phyloP scores from a whole-genome alignment of 2,888 invertebrate genomes.

The Eledona agricola region DNA sequence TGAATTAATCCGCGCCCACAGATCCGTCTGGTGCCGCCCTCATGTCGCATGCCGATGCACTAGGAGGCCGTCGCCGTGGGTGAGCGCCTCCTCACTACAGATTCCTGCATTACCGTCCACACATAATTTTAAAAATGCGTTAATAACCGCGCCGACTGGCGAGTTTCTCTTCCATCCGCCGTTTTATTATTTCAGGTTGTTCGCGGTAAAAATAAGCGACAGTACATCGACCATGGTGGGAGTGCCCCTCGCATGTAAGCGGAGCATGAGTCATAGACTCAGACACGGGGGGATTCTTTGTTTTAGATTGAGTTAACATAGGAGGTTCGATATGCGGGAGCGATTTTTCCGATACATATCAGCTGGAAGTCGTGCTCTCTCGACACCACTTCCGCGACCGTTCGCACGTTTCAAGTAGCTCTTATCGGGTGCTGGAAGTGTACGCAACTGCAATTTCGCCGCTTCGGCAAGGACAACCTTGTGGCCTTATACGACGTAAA shows the following conservation, averaged over 20 bases:
- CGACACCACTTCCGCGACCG: too few relatives aligned
- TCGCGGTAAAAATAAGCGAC: conserved; percentile 9
- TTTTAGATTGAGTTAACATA: conserved; percentile 40
- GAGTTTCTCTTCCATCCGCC: neutral
- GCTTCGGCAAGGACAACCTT: conserved; percentile 10
- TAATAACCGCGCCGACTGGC: neutral
- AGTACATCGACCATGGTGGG: conserved; percentile 41
- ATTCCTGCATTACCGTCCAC: conserved; percentile 4
- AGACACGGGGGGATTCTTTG: conserved; percentile 45
- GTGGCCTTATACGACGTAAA: conserved; percentile 10
- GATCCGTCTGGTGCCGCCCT: conserved; percentile 44
- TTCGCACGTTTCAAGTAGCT: too few relatives aligned
- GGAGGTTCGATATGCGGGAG: conserved; percentile 16
- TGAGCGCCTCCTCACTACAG: conserved; percentile 7
- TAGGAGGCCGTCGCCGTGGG: conserved; percentile 7
- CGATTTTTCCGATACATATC: conserved; percentile 13
- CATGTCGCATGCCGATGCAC: conserved; percentile 38
- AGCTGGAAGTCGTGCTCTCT: too few relatives aligned
- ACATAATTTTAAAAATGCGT: conserved; percentile 2
- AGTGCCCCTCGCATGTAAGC: conserved; percentile 46
- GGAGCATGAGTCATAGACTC: conserved; percentile 41
- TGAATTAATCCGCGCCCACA: conserved; percentile 17
- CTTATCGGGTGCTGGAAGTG: too few relatives aligned
- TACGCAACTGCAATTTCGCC: conserved; percentile 13
- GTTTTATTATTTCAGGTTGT: conserved; percentile 5